A percentile compares a stretch with the other conserved stretches of the same genome.
Conservation (phyloP, 2,113 vertebrate genomes). For the Daphoenositta chrysoptera region DNA sequence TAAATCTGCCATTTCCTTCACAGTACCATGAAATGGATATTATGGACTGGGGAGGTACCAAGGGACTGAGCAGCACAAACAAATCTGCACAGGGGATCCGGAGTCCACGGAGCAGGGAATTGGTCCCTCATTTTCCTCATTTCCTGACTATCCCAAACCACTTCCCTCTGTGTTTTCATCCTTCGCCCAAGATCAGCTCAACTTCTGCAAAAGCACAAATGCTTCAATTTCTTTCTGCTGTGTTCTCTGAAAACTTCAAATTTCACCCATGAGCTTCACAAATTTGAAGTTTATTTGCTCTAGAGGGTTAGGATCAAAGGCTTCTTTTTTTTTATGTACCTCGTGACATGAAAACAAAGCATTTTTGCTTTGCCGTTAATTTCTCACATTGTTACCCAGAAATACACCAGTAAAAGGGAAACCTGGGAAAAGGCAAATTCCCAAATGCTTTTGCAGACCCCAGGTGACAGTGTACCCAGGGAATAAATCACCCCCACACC, state of each 20-base stretch:
- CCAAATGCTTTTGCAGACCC: neutral
- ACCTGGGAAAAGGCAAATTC: neutral
- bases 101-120: neutral
- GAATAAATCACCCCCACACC: neutral
- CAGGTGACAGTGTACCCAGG: neutral
- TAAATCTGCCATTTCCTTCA: conserved; percentile 27
- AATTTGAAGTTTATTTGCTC: neutral
- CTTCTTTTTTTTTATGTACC: neutral
- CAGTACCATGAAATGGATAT: neutral
- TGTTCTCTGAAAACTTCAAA: neutral
- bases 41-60: neutral
- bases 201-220: neutral
- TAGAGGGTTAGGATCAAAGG: neutral
- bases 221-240: neutral
- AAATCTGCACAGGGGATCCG: neutral
- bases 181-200: neutral
- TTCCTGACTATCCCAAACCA: neutral
- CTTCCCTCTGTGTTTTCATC: neutral
- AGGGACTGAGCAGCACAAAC: neutral
- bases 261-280: neutral
- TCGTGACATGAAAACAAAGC: neutral
- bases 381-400: neutral
- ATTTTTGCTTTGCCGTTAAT: neutral
- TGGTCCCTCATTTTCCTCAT: neutral
- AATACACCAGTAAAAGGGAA: neutral